Evolutionary conservation across 2,797 vertebrate species (phyloP).

Genomic region (Hozukius guyotensis): DNA sequence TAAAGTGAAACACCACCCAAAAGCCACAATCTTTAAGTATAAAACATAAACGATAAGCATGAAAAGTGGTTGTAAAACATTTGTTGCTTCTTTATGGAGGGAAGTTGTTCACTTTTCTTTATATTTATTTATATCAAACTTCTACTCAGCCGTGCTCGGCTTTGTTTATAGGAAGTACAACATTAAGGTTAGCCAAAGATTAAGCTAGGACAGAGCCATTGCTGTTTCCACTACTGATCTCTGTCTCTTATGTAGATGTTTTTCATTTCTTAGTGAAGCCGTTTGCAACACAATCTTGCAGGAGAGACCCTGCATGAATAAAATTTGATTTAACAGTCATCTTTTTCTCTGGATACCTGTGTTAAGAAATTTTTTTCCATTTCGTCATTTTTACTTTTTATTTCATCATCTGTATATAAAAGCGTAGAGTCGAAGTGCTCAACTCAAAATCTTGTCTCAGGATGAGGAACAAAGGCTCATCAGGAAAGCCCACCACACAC

Average conservation of each 20-base stretch:
- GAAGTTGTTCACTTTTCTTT: background rate
- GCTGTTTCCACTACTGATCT: background rate
- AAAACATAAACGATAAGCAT: background rate
- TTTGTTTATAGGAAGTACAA: background rate
- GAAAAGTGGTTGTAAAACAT: background rate
- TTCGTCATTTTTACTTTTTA: conserved; percentile 42
- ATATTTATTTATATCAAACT: background rate
- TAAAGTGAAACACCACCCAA: background rate
- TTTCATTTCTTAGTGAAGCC: background rate
- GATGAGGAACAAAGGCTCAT: conserved; percentile 17
- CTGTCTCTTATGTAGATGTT: background rate
- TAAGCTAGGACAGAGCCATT: background rate
- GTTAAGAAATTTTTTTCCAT: conserved; percentile 33
- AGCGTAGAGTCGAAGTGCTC: background rate
- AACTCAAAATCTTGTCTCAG: background rate
- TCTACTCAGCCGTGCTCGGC: background rate
- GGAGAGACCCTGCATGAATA: conserved; percentile 7
- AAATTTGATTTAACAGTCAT: conserved; percentile 9
- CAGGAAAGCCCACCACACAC: background rate
- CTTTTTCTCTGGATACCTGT: conserved; percentile 28
- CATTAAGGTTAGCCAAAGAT: background rate
- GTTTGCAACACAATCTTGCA: conserved; percentile 6
- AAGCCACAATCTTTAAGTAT: background rate
- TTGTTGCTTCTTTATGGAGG: background rate
- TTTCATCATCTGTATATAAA: conserved; percentile 56